Evolutionary conservation across 2,797 vertebrate species (phyloP), one percentile per base, ranked within the genome.

Genomic region (Melanotaenia nigrans): DNA sequence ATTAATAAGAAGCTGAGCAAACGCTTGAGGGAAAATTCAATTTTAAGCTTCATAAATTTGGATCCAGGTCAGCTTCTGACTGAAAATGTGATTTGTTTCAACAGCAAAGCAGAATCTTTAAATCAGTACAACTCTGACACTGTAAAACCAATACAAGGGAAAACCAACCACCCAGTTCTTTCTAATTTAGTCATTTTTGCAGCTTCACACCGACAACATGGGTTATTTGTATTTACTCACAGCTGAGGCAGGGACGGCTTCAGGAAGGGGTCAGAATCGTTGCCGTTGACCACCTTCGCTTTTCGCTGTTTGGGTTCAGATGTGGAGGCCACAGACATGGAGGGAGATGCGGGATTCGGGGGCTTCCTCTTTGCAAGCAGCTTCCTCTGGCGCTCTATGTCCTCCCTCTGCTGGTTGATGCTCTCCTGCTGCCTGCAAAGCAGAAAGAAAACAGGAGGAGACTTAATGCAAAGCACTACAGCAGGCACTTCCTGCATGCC

Each of bases 391-490:
- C 98, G 94, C 93, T 99, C 98, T 83, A 99, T 99, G 72, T 99
- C 98, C 94, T 99, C 98, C 76, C 97, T 95, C 95, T 99, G 98
- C 91, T 99, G 97, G 94, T 99, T 99, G 87, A 99, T 96, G 95
- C 96, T 97, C 90, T 99, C 98, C 92, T 99, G 98, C 71, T 99
- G 98, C 93, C 98, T 99, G 71, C 45, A 28, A 13, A 24, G n/a
- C 54, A 38, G 7, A 1, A 45, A 28, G 30, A n/a, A 65, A 11
- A 72, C 22, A 8, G 22, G 36, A 16, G n/a, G 3, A 1, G 6
- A 54, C 10, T 2, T 14, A 28, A 51, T 13, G 20, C 6, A 11
- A 61, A 65, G 69, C 18, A 59, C 18, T 62, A 32, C 9, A 24
- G 24, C 16, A 47, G 18, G n/a, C 47, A 22, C 40, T 42, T 42